phyloP scores from a whole-genome alignment of 2,888 invertebrate species.

The Stomorhina lunata region DNA sequence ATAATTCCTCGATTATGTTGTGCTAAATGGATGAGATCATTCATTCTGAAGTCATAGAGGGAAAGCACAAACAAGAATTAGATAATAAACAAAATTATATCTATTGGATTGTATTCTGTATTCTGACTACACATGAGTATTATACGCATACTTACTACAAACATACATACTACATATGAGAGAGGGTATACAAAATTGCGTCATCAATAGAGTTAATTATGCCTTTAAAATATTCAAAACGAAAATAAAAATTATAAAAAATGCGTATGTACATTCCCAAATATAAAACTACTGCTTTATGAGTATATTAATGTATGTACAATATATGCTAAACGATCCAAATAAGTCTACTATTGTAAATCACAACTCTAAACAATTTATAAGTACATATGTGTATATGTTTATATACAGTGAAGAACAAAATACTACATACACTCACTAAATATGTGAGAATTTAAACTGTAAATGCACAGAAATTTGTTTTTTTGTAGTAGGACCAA shows the following conservation, averaged over 20 bases:
- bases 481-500: no score
- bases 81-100: not conserved
- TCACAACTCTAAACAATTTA: no score
- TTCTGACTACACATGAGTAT: not conserved
- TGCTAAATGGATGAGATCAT: conserved; percentile 33
- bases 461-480: no score
- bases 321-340: no score
- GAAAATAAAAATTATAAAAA: not conserved
- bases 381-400: no score
- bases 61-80: not conserved
- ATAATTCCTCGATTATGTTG: not conserved
- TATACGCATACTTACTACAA: not conserved
- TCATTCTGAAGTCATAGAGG: conserved; percentile 25
- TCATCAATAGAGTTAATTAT: conserved; percentile 19
- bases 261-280: no score
- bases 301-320: no score
- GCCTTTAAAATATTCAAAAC: not conserved
- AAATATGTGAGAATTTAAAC: no score
- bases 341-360: no score
- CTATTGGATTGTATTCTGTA: not conserved
- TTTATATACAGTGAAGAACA: no score
- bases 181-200: conserved; percentile 27
- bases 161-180: not conserved
- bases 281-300: no score
- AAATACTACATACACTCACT: no score